Percentiles rank a stretch among this genome's conserved stretches.
Conservation (phyloP, 2,113 vertebrate genomes). For the Trogon surrucura region DNA sequence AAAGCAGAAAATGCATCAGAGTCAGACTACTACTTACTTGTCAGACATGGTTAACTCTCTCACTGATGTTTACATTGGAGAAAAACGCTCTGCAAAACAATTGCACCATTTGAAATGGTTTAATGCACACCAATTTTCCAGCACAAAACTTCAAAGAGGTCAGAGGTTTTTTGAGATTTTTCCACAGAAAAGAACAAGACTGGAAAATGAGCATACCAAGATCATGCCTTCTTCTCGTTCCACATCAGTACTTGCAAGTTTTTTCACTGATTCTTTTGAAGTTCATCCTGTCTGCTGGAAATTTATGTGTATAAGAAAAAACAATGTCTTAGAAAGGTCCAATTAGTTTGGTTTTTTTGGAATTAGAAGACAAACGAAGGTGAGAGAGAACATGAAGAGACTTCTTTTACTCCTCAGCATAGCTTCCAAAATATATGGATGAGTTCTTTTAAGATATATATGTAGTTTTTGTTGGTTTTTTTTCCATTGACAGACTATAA, state of each 20-base stretch:
- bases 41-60: not conserved
- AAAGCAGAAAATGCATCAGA: not conserved
- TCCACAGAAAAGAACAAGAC: not conserved
- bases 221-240: not conserved
- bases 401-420: not conserved
- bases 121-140: not conserved
- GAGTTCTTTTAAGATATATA: not conserved
- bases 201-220: not conserved
- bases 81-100: not conserved
- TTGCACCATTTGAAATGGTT: not conserved
- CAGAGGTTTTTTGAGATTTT: fast-evolving
- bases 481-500: not conserved
- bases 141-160: not conserved
- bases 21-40: not conserved
- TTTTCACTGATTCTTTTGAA: not conserved
- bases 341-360: not conserved
- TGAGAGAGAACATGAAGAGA: not conserved
- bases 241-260: not conserved
- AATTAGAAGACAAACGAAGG: not conserved
- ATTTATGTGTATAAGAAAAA: not conserved
- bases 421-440: not conserved
- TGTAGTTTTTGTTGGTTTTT: not conserved
- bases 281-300: not conserved
- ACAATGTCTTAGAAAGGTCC: not conserved
- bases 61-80: not conserved